Evolutionary conservation across 2,113 vertebrate species (phyloP).

Genomic region (cattle (Bos taurus)): DNA sequence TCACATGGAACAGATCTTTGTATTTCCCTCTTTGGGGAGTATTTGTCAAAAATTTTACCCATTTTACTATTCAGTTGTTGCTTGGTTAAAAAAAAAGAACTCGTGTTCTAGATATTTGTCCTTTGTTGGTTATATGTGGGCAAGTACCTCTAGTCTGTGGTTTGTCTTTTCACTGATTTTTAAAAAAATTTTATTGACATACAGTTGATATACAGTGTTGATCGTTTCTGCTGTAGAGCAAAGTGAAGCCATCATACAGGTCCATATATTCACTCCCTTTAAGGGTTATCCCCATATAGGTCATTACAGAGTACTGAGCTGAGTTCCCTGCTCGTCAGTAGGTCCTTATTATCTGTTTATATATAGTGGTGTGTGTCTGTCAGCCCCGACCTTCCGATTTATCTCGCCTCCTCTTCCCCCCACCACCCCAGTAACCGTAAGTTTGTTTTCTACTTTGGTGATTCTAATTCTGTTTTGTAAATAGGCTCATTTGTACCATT

Average conservation of each 20-base stretch:
- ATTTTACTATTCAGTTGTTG: neutral
- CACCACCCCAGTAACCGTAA: neutral
- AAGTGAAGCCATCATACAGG: neutral
- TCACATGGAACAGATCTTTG: neutral
- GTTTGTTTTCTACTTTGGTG: rapidly evolving
- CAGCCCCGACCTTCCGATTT: neutral
- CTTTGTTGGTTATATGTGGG: neutral
- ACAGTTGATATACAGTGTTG: neutral
- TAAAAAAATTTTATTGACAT: neutral
- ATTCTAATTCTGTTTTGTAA: neutral
- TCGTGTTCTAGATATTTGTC: neutral
- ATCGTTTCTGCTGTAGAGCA: neutral
- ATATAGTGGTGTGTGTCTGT: too few relatives aligned
- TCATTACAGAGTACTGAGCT: neutral
- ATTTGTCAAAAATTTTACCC: neutral
- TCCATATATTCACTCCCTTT: neutral
- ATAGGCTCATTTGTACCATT: neutral
- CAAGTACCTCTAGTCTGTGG: neutral
- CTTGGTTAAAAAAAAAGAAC: neutral
- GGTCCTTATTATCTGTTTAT: neutral
- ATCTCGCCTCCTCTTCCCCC: neutral
- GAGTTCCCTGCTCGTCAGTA: neutral
- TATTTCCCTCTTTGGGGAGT: neutral
- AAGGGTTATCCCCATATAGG: neutral
- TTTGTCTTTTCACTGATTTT: neutral